phyloP scores from a whole-genome alignment of 1,140 invertebrate genomes.

The Tachypleus tridentatus region DNA sequence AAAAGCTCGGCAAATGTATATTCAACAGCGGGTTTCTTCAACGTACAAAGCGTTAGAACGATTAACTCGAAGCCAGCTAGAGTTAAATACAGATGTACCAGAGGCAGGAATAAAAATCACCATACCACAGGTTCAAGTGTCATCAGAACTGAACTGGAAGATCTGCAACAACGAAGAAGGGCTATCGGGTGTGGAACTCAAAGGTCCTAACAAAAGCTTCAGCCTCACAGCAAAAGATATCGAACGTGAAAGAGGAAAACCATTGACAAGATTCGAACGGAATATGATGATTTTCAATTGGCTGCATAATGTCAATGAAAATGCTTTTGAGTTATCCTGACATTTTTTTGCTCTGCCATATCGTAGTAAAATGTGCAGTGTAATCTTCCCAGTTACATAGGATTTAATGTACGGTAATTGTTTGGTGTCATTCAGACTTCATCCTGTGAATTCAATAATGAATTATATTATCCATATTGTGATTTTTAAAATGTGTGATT shows the following conservation, averaged over 20 bases:
- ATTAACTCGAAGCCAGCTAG: conserved; percentile 63
- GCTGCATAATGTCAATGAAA: conserved; percentile 69
- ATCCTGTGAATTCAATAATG: too few species aligned
- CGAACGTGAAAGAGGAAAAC: conserved; percentile 64
- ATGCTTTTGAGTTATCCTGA: conserved; percentile 34
- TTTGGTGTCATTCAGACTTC: too few species aligned
- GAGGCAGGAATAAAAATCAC: too few species aligned
- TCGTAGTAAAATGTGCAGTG: too few species aligned
- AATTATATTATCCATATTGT: too few species aligned
- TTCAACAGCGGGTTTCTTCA: conserved; percentile 55
- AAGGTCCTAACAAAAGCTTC: conserved; percentile 17
- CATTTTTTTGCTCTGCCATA: too few species aligned
- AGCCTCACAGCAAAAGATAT: conserved; percentile 59
- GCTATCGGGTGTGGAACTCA: conserved; percentile 14
- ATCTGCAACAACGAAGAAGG: conserved; percentile 3
- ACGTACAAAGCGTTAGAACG: conserved; percentile 68
- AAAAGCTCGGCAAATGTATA: conserved; percentile 61
- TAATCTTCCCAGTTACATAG: too few species aligned
- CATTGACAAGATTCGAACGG: conserved; percentile 69
- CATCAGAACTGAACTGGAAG: conserved; percentile 7
- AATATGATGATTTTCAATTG: conserved; percentile 91
- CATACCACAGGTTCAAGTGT: conserved; percentile 15
- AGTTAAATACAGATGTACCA: too few species aligned
- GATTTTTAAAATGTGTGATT: too few species aligned
- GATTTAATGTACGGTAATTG: too few species aligned